Base-by-base conservation (phyloP, 2,113 vertebrate genomes). In the Passer domesticus region DNA sequence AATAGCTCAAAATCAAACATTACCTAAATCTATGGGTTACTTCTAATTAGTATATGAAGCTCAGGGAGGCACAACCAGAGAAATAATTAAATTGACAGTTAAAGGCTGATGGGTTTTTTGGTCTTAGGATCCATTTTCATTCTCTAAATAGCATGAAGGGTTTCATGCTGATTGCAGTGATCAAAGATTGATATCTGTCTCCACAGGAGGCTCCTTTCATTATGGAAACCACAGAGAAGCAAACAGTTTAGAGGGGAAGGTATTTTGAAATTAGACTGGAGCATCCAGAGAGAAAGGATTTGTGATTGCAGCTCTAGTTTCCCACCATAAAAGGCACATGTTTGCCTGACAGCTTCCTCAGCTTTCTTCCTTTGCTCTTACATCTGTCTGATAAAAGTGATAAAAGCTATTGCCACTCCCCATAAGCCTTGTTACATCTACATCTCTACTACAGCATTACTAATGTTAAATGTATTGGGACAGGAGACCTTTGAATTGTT, bases 191-290 rank as follows among this genome's bases (percentile, higher is more conserved):
- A 69, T 89, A 78, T 84, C 80, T 35, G 21, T 59, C 69, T 74
- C 90, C 79, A 64, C 41, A 63, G 88, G 88, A 94, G 53, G 62
- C 58, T 89, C 37, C 73, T 89, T 92, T 95, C 73, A 73, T 93
- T 89, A 87, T 15, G 49, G 69, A 87, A 87, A 50, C n/a, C n/a
- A 58, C 10, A 75, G 43, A 90, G 44, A 4, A 78, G 25, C 31
- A 66, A 95, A 84, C 31, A 95, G 60, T 78, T 90, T 75, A 72
- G 49, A 78, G 31, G 44, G 23, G 23, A 93, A 94, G 18, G 44
- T 49, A 84, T 94, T 93, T 58, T 75, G 76, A 90, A 90, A 94
- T 91, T 74, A 87, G 49, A 78, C 31, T 52, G n/a, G n/a, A 90
- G 58, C 41, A 84, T 17, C 24, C 53, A 74, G 31, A 74, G 73